Percentiles rank a stretch among this genome's conserved stretches.
Conservation (phyloP, 1,140 invertebrate species). For the Zaprionus ornatus region DNA sequence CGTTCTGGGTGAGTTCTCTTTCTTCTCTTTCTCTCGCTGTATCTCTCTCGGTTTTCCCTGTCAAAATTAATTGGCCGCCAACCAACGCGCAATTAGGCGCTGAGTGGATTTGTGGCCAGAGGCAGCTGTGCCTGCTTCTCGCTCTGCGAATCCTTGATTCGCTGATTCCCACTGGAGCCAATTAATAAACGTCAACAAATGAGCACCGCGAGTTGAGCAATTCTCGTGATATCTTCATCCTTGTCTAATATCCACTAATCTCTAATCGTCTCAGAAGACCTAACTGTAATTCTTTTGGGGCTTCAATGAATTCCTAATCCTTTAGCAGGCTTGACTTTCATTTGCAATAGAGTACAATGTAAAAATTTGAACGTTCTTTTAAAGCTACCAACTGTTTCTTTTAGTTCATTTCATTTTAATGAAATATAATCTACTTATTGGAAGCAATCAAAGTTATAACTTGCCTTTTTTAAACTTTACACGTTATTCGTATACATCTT, state of each 20-base stretch:
- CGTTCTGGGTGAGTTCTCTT: constrained; percentile 93
- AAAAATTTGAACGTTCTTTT: too few species aligned
- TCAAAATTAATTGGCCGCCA: constrained; percentile 77
- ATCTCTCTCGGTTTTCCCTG: constrained; percentile 29
- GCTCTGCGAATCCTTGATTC: constrained; percentile 8
- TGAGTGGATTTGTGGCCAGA: constrained; percentile 49
- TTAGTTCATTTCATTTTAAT: too few species aligned
- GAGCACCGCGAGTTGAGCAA: not conserved
- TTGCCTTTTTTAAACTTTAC: too few species aligned
- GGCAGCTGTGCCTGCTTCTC: constrained; percentile 39
- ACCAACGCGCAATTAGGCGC: constrained; percentile 38
- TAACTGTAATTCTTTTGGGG: not conserved
- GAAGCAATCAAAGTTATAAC: too few species aligned
- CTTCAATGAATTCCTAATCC: not conserved
- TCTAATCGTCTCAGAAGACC: not conserved
- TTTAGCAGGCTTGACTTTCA: not conserved
- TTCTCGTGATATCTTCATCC: not conserved
- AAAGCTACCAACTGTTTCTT: too few species aligned
- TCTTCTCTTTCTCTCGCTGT: too few species aligned
- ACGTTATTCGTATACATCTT: too few species aligned
- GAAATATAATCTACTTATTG: not conserved
- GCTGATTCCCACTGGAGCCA: constrained; percentile 65
- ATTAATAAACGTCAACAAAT: constrained; percentile 63
- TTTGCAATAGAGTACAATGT: not conserved
- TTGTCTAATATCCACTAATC: not conserved